Evolutionary conservation across 1,140 invertebrate genomes (phyloP).

Genomic region (Tachypleus tridentatus): DNA sequence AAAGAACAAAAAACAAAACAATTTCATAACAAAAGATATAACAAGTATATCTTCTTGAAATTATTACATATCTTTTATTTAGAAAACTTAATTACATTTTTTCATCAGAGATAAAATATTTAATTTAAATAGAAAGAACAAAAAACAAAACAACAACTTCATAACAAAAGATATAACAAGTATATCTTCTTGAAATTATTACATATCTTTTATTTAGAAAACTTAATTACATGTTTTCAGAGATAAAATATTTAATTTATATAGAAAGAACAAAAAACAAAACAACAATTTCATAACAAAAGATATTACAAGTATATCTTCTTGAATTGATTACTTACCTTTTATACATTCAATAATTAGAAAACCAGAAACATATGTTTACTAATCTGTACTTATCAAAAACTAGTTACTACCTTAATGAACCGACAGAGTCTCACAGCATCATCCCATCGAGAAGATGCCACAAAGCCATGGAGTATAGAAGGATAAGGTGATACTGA

Average conservation of each 20-base stretch:
- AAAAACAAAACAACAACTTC: constrained; percentile 13
- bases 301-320: too few species aligned
- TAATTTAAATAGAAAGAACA: constrained; percentile 11
- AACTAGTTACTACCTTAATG: constrained; percentile 46
- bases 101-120: neutral
- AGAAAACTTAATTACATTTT: constrained; percentile 10
- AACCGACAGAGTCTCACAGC: constrained; percentile 61
- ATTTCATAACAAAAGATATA: constrained; percentile 6
- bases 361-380: too few species aligned
- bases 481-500: constrained; percentile 52
- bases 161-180: constrained; percentile 1
- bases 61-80: too few species aligned
- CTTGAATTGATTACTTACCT: too few species aligned
- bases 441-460: constrained; percentile 54
- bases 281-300: constrained; percentile 12
- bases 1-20: constrained; percentile 23
- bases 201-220: too few species aligned
- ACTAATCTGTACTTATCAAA: too few species aligned
- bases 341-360: too few species aligned
- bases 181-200: too few species aligned
- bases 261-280: constrained; percentile 23
- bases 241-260: neutral
- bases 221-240: neutral
- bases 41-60: too few species aligned
- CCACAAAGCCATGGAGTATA: constrained; percentile 49